Percentiles rank a stretch among this genome's conserved stretches.
Conservation (phyloP, 2,113 vertebrate species). For the Hydropotes inermis region DNA sequence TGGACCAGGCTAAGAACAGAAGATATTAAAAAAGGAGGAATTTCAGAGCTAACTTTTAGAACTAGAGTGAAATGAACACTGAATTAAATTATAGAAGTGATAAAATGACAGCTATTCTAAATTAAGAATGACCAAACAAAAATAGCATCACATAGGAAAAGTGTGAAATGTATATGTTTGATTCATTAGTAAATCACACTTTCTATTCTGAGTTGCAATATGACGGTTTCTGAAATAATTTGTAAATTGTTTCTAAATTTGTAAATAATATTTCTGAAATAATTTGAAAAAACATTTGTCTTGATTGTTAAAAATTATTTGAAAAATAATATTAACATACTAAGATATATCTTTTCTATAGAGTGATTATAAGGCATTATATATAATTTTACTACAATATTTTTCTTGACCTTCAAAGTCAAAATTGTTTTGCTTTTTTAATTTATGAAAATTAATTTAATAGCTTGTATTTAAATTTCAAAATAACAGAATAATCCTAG, state of each 20-base stretch:
- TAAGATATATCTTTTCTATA: neutral
- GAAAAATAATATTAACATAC: neutral
- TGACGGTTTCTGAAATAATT: neutral
- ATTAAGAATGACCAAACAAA: constrained; percentile 14
- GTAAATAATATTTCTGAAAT: neutral
- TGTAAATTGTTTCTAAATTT: too few relatives aligned
- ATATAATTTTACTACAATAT: neutral
- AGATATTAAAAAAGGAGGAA: neutral
- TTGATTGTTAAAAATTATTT: neutral
- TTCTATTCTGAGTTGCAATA: neutral
- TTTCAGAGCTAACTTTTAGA: neutral
- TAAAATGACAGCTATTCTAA: neutral
- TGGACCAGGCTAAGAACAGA: neutral
- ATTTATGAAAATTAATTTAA: neutral
- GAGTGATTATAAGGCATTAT: neutral
- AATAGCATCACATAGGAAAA: neutral
- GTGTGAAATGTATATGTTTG: neutral
- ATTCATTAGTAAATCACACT: neutral
- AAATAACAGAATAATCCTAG: neutral
- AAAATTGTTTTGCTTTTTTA: neutral
- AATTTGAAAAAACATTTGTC: neutral
- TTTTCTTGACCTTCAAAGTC: neutral
- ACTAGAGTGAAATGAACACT: neutral
- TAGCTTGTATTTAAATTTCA: neutral
- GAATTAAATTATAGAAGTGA: neutral